phyloP scores from a whole-genome alignment of 2,113 vertebrate genomes.

The Brachypodius melanocephalos region DNA sequence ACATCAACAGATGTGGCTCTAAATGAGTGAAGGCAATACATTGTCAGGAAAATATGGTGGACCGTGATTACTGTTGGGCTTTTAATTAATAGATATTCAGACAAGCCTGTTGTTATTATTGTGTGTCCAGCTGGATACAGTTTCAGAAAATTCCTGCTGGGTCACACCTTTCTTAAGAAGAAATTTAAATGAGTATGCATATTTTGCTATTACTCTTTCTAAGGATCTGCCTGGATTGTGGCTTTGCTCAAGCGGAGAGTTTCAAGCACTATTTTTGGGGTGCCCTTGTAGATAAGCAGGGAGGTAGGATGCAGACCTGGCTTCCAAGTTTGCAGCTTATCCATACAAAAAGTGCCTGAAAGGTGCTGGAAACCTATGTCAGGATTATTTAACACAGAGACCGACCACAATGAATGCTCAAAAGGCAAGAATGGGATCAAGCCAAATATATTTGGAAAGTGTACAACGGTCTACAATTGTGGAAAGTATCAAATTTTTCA shows the following conservation, averaged over 20 bases:
- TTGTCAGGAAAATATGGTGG: background rate
- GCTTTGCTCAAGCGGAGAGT: background rate
- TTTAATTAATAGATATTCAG: background rate
- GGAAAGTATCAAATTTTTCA: background rate
- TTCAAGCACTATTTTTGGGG: background rate
- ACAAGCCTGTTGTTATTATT: background rate
- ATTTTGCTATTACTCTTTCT: background rate
- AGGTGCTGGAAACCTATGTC: background rate
- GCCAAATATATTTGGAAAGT: background rate
- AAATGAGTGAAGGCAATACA: constrained; percentile 10
- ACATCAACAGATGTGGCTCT: background rate
- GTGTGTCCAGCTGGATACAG: background rate
- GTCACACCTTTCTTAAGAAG: background rate
- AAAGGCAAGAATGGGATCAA: background rate
- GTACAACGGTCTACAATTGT: accelerated
- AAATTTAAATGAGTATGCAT: background rate
- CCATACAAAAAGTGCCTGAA: background rate
- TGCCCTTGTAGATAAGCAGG: background rate
- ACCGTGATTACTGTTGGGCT: background rate
- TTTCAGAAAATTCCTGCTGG: background rate
- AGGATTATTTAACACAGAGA: background rate
- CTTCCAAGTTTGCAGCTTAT: background rate
- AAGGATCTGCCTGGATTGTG: background rate
- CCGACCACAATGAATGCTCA: background rate
- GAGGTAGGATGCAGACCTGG: background rate